Evolutionary conservation across 1,140 invertebrate genomes (phyloP), one percentile per base, ranked within the genome.

Genomic region (Helicoverpa zea): DNA sequence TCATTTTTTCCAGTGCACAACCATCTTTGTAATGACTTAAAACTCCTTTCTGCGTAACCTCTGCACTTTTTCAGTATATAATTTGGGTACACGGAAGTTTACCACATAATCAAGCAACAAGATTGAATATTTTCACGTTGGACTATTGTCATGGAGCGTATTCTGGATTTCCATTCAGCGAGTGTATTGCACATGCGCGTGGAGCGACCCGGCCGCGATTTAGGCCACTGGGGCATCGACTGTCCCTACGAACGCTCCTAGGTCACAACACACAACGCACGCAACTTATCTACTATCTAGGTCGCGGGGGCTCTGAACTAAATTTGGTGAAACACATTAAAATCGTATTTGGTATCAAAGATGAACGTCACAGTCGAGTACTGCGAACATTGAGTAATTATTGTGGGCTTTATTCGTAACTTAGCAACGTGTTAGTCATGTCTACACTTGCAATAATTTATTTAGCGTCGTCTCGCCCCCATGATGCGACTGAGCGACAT

Each of bases 151-250:
- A 63, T 63, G 54, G n/a, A 84, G 52, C 63, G 79, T 81, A 79
- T 49, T 79, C 64, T 66, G 52, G 59, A 56, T 52, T 78, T 61
- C 84, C 91, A 92, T 92, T 92, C 87, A 92, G 86, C 79, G 64
- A 51, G 70, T 79, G 80, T 66, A 85, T 49, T 86, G 90, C 90
- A 90, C 92, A 92, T 90, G 90, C 92, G 90, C 89, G 81, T 63
- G 80, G 12, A 3, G 61, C 30, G 66, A 18, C 81, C 81, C 84
- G 68, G 49, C 74, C 16, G 66, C 78, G 79, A 91, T 91, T 79
- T 92, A 81, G 91, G 92, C 85, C 90, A 94, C 83, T 92, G 79
- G 91, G 90, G 87, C 92, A 92, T 89, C 92, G 87, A 90, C 91
- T 89, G 90, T 84, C 86, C 86, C 87, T 86, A 86, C 85, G 81